A percentile compares a stretch with the other conserved stretches of the same genome.
Evolutionary conservation across 2,888 invertebrate genomes (phyloP).

Genomic region (Oscheius sp.): DNA sequence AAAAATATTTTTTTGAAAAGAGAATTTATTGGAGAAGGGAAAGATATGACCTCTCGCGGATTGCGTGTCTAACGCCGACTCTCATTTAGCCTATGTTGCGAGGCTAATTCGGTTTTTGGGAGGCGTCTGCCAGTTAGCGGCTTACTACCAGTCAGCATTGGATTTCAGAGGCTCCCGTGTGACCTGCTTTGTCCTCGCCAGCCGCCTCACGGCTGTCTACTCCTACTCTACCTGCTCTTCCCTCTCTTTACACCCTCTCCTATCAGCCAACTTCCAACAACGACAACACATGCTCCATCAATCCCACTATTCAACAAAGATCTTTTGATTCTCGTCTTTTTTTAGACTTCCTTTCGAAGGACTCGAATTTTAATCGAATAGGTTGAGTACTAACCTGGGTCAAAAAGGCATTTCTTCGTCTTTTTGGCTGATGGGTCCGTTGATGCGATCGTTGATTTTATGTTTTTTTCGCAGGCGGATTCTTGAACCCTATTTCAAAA

Average conservation of each 20-base stretch:
- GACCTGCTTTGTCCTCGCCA: conserved; percentile 2
- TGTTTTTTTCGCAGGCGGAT: conserved; percentile 20
- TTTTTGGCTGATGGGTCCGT: conserved; percentile 15
- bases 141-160: conserved; percentile 22
- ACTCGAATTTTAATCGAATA: too few relatives aligned
- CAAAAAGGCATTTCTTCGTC: not conserved
- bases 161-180: conserved; percentile 3
- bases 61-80: conserved; percentile 17
- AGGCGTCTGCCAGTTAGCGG: conserved; percentile 10
- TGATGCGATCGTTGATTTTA: not conserved
- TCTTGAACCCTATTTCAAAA: not conserved
- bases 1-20: not conserved
- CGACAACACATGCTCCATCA: not conserved
- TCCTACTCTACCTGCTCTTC: conserved; percentile 8
- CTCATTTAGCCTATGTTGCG: conserved; percentile 27
- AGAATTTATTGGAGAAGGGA: not conserved
- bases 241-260: not conserved
- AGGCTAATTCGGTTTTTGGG: conserved; percentile 28
- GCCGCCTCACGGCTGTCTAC: conserved; percentile 24
- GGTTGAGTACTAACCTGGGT: too few relatives aligned
- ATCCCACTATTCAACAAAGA: not conserved
- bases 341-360: not conserved
- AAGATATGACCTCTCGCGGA: not conserved
- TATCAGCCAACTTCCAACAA: not conserved
- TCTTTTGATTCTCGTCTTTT: not conserved